These are phyloP conservation scores for Oreotrochilus melanogaster DNA, from an alignment of 2,113 vertebrate genomes.

Conservation along the genomic window DNA sequence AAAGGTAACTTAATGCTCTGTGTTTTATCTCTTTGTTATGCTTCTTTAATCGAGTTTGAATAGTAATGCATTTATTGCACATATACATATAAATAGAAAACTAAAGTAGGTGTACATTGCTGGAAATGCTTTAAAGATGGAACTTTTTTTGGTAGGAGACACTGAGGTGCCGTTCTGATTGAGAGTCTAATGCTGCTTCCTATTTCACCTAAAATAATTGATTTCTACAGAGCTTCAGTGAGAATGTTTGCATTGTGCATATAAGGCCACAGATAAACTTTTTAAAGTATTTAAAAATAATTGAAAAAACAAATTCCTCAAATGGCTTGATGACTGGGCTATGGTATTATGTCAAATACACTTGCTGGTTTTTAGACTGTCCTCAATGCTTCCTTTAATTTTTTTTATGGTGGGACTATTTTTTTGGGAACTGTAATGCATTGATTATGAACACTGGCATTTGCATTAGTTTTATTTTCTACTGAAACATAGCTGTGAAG, in stretches of 20 bases:
- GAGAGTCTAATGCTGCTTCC: neutral
- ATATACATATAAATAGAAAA: neutral
- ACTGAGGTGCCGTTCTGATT: neutral
- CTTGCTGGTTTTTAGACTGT: neutral
- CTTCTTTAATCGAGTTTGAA: neutral
- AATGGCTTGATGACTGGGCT: neutral
- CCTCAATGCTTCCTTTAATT: neutral
- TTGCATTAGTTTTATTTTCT: neutral
- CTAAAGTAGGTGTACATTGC: neutral
- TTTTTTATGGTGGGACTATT: neutral
- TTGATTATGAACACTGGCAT: neutral
- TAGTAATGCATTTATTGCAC: neutral
- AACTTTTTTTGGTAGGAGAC: neutral
- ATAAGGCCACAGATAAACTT: neutral
- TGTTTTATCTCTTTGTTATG: neutral
- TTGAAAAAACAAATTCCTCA: neutral
- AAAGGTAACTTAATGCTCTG: neutral
- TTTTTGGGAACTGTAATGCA: neutral
- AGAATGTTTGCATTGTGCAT: neutral
- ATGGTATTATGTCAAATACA: neutral
- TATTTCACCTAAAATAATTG: neutral
- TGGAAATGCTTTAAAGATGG: neutral
- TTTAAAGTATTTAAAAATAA: neutral
- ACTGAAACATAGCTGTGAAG: neutral
- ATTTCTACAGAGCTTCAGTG: neutral